A percentile compares a stretch with the other conserved stretches of the same genome.
Conservation (phyloP, 2,797 vertebrate species). For the Loris lydekkerianus region DNA sequence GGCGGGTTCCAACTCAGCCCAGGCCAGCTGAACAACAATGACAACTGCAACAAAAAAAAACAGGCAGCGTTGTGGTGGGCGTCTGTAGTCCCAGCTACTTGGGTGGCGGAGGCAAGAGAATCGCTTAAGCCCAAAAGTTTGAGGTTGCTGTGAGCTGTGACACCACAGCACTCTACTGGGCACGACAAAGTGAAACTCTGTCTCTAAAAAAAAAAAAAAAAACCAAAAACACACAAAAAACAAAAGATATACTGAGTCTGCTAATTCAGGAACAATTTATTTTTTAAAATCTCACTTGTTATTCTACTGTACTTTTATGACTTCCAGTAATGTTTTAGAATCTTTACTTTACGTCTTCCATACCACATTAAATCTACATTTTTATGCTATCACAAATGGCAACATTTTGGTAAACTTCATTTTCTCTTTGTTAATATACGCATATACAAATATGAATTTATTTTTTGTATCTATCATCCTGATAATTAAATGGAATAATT, state of each 20-base stretch:
- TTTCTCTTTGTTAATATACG: background rate
- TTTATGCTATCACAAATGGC: background rate
- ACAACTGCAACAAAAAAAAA: too few species aligned
- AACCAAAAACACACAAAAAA: background rate
- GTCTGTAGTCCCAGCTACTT: too few species aligned
- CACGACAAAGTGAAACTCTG: too few species aligned
- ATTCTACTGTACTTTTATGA: background rate
- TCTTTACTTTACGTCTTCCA: background rate
- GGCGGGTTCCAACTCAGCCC: too few species aligned
- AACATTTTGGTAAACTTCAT: background rate
- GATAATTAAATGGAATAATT: background rate
- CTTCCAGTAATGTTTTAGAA: background rate
- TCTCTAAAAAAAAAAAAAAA: background rate
- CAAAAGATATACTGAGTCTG: background rate
- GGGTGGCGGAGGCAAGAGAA: too few species aligned
- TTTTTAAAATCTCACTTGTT: background rate
- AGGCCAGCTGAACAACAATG: too few species aligned
- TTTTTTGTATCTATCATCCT: background rate
- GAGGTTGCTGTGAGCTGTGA: too few species aligned
- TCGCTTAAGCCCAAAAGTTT: too few species aligned
- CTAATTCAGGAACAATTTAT: background rate
- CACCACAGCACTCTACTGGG: too few species aligned
- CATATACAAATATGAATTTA: background rate
- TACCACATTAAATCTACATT: background rate
- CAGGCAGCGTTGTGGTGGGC: too few species aligned